Conservation (phyloP, 92 coral and sea anemone genomes). For the Pocillopora meandrina region DNA sequence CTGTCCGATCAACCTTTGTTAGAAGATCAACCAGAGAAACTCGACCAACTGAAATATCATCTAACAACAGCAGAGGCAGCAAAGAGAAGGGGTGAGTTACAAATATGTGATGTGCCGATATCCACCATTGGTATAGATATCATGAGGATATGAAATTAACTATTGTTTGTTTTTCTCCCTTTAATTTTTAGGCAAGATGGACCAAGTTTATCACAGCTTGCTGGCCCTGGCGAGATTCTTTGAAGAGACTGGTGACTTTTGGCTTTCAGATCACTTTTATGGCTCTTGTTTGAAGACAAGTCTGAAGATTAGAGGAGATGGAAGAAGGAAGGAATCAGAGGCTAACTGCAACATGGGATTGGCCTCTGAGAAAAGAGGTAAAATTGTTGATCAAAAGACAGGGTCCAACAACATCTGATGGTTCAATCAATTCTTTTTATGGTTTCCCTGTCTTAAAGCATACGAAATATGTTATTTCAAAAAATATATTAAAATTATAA, state of each 20-base stretch:
- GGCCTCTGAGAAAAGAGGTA: conserved; percentile 94
- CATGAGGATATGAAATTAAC: not conserved
- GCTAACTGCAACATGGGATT: conserved; percentile 97
- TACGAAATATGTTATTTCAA: too few species aligned
- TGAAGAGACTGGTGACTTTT: conserved; percentile 84
- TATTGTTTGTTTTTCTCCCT: not conserved
- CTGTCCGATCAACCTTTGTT: conserved; percentile 78
- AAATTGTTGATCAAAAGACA: not conserved
- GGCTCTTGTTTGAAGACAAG: conserved; percentile 87
- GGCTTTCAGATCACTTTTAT: conserved; percentile 95
- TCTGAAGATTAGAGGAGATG: conserved; percentile 95
- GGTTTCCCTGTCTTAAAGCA: not conserved
- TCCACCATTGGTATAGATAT: not conserved
- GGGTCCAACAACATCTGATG: too few species aligned
- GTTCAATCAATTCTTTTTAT: too few species aligned
- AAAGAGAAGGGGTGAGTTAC: conserved; percentile 77
- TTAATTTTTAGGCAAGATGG: conserved; percentile 85
- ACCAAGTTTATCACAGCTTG: conserved; percentile 84
- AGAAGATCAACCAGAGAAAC: conserved; percentile 85
- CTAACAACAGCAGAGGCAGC: conserved; percentile 94
- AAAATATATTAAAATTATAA: too few species aligned
- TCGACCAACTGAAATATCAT: conserved; percentile 86
- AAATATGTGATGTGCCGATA: not conserved
- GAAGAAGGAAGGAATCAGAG: conserved; percentile 92
- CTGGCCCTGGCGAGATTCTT: conserved; percentile 85